phyloP scores from a whole-genome alignment of 2,113 vertebrate species.

The Heteronetta atricapilla region DNA sequence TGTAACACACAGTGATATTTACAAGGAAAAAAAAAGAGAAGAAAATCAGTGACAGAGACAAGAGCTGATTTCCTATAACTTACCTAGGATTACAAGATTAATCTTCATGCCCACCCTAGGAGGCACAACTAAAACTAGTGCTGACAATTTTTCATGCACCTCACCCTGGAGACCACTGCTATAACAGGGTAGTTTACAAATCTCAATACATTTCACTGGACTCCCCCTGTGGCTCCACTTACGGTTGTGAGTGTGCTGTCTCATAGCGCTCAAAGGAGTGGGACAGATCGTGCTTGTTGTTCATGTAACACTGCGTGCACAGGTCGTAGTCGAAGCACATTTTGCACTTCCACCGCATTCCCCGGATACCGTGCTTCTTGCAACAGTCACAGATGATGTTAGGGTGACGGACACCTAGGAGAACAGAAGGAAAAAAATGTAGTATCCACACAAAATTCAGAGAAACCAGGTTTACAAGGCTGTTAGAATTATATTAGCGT shows the following conservation, averaged over 20 bases:
- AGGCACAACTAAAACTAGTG: neutral
- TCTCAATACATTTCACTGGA: fast-evolving
- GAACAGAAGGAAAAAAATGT: neutral
- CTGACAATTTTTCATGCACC: neutral
- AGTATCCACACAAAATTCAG: neutral
- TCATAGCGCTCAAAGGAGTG: slow-evolving; percentile 96
- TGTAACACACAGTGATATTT: neutral
- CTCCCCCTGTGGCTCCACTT: slow-evolving; percentile 69
- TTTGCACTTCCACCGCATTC: slow-evolving; percentile 98
- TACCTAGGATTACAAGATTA: neutral
- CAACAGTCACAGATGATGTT: slow-evolving; percentile 99
- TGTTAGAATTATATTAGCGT: neutral
- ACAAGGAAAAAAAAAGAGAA: neutral
- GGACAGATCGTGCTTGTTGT: slow-evolving; percentile 90
- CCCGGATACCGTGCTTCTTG: slow-evolving; percentile 96
- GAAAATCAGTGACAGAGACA: neutral
- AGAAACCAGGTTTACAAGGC: neutral
- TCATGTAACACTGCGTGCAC: slow-evolving; percentile 99
- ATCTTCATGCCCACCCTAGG: neutral
- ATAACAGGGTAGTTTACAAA: fast-evolving
- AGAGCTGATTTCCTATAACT: neutral
- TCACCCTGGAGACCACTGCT: fast-evolving
- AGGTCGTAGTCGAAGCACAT: slow-evolving; percentile 96
- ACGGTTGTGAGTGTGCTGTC: slow-evolving; percentile 94
- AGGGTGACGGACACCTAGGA: slow-evolving; percentile 92